These are phyloP conservation scores for Meloe dianella DNA, from an alignment of 2,888 invertebrate species.

Conservation along the genomic window DNA sequence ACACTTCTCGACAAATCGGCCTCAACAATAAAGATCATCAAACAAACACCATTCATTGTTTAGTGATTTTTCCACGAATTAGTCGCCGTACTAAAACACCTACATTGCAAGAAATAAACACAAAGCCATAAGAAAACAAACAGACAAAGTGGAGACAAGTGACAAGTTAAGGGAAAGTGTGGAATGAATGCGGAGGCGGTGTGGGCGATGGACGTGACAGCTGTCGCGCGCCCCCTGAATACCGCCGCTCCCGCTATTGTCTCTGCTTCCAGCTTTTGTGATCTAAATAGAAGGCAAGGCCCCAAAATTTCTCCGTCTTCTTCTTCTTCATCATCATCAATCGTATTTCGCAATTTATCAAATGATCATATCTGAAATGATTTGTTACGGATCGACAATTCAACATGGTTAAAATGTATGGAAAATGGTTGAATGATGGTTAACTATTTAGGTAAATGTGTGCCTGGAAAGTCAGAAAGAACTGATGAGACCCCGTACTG, in stretches of 20 bases:
- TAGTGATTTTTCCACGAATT: constrained; percentile 5
- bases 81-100: constrained; percentile 8
- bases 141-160: constrained; percentile 19
- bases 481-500: constrained; percentile 16
- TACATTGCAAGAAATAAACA: constrained; percentile 11
- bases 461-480: constrained; percentile 7
- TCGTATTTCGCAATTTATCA: neutral
- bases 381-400: neutral
- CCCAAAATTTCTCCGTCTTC: neutral
- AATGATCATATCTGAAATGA: neutral
- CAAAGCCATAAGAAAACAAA: constrained; percentile 15
- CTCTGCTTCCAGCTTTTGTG: constrained; percentile 34
- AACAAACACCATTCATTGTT: constrained; percentile 7
- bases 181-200: constrained; percentile 30
- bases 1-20: constrained; percentile 3
- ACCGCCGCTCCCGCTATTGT: constrained; percentile 43
- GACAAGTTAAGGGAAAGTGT: constrained; percentile 27
- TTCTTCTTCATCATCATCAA: neutral
- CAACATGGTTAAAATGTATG: neutral
- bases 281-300: constrained; percentile 7
- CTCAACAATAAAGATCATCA: neutral
- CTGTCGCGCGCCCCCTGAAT: constrained; percentile 42
- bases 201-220: constrained; percentile 37
- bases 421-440: neutral
- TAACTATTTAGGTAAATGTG: neutral